Evolutionary conservation across 2,888 invertebrate species (phyloP).

Genomic region (Caenorhabditis plicata): DNA sequence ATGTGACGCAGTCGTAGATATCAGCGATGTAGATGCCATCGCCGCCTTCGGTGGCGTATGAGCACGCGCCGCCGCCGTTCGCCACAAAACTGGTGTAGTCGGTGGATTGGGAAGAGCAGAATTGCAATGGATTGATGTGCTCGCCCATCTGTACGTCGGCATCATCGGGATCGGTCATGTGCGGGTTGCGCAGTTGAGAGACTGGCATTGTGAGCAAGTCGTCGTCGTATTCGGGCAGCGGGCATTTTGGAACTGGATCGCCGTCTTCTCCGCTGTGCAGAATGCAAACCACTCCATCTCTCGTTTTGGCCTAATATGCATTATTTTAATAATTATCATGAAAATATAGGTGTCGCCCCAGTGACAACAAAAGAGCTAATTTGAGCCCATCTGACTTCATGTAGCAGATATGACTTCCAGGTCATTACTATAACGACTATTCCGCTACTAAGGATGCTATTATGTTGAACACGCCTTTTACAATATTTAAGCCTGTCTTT

Average conservation of each 20-base stretch:
- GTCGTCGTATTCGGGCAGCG: conserved; percentile 58
- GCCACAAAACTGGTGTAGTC: conserved; percentile 63
- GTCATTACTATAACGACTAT: too few species aligned
- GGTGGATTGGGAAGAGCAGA: conserved; percentile 56
- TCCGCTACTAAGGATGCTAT: too few species aligned
- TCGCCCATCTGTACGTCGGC: conserved; percentile 63
- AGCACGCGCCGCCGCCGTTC: conserved; percentile 58
- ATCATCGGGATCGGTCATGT: conserved; percentile 65
- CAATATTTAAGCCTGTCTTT: too few species aligned
- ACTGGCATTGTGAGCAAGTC: conserved; percentile 64
- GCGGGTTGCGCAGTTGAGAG: conserved; percentile 61
- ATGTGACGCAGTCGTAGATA: conserved; percentile 61
- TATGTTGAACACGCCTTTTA: too few species aligned
- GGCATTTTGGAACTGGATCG: conserved; percentile 59
- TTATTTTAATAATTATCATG: neutral
- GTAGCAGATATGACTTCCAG: too few species aligned
- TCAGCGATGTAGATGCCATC: conserved; percentile 63
- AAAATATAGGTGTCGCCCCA: neutral
- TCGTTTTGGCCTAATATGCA: conserved; percentile 45
- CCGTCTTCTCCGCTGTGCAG: conserved; percentile 64
- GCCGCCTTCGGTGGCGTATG: conserved; percentile 37
- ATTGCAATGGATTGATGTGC: conserved; percentile 64
- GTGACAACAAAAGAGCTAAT: too few species aligned
- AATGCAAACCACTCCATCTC: conserved; percentile 64
- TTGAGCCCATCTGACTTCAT: too few species aligned